A percentile compares a stretch with the other conserved stretches of the same genome.
phyloP scores from a whole-genome alignment of 2,797 vertebrate genomes.

The Petrocephalus sullivani region DNA sequence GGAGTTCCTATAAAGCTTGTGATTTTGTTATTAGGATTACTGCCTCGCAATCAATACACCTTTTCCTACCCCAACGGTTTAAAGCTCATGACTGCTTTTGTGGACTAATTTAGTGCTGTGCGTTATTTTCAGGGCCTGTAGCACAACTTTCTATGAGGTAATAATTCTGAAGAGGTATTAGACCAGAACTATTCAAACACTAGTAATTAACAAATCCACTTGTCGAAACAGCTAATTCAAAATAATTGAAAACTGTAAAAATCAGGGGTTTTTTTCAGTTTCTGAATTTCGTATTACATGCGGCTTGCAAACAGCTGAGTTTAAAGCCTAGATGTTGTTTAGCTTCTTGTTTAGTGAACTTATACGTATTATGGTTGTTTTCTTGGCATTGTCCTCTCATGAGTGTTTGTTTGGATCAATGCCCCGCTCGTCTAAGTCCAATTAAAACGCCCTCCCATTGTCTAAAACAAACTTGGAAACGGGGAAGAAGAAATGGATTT shows the following conservation, averaged over 20 bases:
- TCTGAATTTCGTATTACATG: not conserved
- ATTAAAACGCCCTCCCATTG: conserved; percentile 48
- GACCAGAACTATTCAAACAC: not conserved
- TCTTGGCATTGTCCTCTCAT: conserved; percentile 25
- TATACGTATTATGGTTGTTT: conserved; percentile 30
- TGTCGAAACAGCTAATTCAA: not conserved
- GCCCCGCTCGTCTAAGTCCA: conserved; percentile 50
- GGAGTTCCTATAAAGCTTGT: not conserved
- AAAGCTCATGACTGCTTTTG: not conserved
- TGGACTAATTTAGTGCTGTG: not conserved
- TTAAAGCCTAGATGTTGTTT: not conserved
- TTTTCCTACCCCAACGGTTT: not conserved
- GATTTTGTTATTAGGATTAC: not conserved
- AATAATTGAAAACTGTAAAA: not conserved
- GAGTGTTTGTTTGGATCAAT: conserved; percentile 34
- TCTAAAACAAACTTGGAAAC: conserved; percentile 46
- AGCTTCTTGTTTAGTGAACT: not conserved
- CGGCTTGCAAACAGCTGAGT: not conserved
- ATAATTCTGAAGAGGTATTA: not conserved
- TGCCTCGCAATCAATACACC: not conserved
- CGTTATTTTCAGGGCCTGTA: not conserved
- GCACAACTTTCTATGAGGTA: not conserved
- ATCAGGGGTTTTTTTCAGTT: not conserved
- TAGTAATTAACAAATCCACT: not conserved
- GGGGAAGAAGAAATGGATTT: not conserved